Evolutionary conservation across 2,113 vertebrate species (phyloP).

Genomic region (Eulemur rufifrons): DNA sequence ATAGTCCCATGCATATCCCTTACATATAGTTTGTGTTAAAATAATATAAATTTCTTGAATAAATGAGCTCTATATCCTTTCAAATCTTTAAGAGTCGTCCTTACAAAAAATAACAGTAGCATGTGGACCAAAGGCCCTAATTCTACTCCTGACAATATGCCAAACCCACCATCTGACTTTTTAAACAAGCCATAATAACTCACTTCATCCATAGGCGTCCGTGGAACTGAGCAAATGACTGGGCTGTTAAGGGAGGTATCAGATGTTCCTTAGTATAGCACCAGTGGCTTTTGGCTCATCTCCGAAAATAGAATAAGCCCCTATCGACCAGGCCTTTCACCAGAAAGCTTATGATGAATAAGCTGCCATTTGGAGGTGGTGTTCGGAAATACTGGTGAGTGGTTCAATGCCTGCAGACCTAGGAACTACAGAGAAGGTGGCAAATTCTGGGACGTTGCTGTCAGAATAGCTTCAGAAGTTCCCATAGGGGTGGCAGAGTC

Average conservation of each 20-base stretch:
- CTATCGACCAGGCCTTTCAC: not conserved
- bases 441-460: not conserved
- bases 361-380: not conserved
- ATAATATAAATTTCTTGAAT: not conserved
- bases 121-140: not conserved
- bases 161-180: not conserved
- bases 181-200: not conserved
- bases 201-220: not conserved
- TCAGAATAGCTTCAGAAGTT: not conserved
- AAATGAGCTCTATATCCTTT: not conserved
- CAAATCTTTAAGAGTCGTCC: not conserved
- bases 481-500: not conserved
- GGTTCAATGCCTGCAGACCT: not conserved
- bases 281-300: slow-evolving; percentile 2
- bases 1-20: not conserved
- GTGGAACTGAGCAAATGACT: not conserved
- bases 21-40: not conserved
- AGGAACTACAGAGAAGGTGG: not conserved
- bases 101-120: not conserved
- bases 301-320: not conserved
- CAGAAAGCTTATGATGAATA: not conserved
- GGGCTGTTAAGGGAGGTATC: not conserved
- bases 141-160: not conserved
- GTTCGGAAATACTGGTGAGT: not conserved
- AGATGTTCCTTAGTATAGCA: not conserved